Percentiles rank a stretch among this genome's conserved stretches.
These are phyloP conservation scores for Mormoops blainvillei DNA, from an alignment of 2,113 vertebrate genomes.

Conservation along the genomic window DNA sequence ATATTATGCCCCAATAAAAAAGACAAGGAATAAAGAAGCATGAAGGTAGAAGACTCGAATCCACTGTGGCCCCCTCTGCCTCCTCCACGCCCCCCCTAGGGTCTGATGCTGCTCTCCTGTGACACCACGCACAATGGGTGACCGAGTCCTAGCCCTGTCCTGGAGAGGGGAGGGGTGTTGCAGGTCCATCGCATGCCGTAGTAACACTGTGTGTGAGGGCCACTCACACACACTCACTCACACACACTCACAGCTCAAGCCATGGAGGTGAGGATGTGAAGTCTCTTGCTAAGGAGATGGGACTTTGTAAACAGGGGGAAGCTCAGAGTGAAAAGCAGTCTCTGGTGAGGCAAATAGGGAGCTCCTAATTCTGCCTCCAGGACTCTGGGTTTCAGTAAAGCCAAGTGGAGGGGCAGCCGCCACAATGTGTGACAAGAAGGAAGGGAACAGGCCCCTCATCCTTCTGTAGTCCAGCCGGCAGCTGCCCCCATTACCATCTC, in stretches of 20 bases:
- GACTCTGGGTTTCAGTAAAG: neutral
- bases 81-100: neutral
- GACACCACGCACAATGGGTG: rapidly evolving
- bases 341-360: neutral
- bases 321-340: neutral
- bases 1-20: neutral
- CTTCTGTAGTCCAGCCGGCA: neutral
- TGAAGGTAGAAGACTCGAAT: neutral
- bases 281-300: neutral
- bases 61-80: neutral
- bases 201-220: neutral
- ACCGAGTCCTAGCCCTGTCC: neutral
- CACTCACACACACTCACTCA: neutral
- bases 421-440: neutral
- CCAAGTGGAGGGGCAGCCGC: neutral
- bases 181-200: neutral
- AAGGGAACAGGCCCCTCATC: neutral
- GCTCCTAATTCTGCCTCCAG: neutral
- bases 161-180: neutral
- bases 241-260: neutral
- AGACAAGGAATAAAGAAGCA: neutral
- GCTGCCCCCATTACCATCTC: neutral
- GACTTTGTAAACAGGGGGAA: neutral
- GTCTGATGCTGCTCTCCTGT: neutral
- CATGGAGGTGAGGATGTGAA: neutral